These are phyloP conservation scores for Abrostola tripartita DNA, from an alignment of 2,888 invertebrate species.

Conservation along the genomic window DNA sequence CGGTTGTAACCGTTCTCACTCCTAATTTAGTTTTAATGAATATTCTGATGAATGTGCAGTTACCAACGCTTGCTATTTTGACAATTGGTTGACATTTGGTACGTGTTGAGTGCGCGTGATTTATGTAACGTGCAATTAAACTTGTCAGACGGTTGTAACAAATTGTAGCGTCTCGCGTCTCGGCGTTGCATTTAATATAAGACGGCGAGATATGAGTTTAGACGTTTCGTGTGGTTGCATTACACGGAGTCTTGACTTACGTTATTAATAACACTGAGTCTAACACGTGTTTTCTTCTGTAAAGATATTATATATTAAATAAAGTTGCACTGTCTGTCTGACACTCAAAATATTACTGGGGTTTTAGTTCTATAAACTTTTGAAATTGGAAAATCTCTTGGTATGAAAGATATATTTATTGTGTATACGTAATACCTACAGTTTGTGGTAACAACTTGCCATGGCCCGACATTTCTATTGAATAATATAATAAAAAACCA, in stretches of 20 bases:
- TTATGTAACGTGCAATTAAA: constrained; percentile 37
- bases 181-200: constrained; percentile 32
- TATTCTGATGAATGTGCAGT: constrained; percentile 47
- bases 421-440: too few relatives aligned
- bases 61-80: constrained; percentile 29
- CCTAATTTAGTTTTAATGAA: constrained; percentile 54
- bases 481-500: too few relatives aligned
- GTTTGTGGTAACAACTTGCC: too few relatives aligned
- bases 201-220: constrained; percentile 13
- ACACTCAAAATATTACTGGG: too few relatives aligned
- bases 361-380: too few relatives aligned
- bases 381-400: too few relatives aligned
- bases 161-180: constrained; percentile 18
- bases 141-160: constrained; percentile 22
- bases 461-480: too few relatives aligned
- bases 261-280: background rate
- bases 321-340: background rate
- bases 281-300: background rate
- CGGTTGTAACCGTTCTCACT: constrained; percentile 24
- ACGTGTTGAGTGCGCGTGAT: constrained; percentile 21
- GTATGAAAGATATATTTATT: too few relatives aligned
- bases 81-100: constrained; percentile 27
- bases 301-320: background rate
- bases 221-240: constrained; percentile 23
- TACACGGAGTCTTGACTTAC: constrained; percentile 26